These are phyloP conservation scores for Erpornis zantholeuca DNA, from an alignment of 2,113 vertebrate genomes.

Conservation along the genomic window DNA sequence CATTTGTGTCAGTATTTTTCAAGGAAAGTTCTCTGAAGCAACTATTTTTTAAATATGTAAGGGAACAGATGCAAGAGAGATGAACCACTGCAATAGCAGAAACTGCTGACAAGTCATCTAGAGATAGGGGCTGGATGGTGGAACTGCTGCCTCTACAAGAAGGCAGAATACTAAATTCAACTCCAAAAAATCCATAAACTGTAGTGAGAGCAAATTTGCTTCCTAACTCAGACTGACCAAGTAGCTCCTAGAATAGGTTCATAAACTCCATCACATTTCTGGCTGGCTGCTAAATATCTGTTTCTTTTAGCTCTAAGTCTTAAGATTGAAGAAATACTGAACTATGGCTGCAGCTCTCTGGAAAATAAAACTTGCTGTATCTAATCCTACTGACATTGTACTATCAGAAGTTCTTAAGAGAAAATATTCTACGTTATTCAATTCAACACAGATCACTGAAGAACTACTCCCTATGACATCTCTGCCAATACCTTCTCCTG, in stretches of 20 bases:
- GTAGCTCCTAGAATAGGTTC: not conserved
- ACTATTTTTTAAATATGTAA: not conserved
- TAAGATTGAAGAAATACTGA: not conserved
- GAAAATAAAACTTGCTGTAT: not conserved
- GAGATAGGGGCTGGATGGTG: not conserved
- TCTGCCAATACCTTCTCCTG: not conserved
- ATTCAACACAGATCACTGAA: not conserved
- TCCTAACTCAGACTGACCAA: not conserved
- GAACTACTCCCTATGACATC: not conserved
- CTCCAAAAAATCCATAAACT: not conserved
- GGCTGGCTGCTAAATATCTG: not conserved
- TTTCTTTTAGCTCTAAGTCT: not conserved
- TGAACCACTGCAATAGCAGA: not conserved
- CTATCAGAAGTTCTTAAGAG: not conserved
- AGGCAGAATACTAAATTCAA: not conserved
- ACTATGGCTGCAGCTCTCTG: not conserved
- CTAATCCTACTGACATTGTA: not conserved
- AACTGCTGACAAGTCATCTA: slow-evolving; percentile 6
- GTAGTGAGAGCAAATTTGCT: not conserved
- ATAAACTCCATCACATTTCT: not conserved
- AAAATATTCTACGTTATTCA: not conserved
- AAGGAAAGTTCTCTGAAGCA: not conserved
- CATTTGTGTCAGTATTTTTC: not conserved
- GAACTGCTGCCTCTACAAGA: not conserved
- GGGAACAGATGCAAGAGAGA: not conserved